phyloP scores from a whole-genome alignment of 1,140 invertebrate genomes.

The Nixonia krombeini region DNA sequence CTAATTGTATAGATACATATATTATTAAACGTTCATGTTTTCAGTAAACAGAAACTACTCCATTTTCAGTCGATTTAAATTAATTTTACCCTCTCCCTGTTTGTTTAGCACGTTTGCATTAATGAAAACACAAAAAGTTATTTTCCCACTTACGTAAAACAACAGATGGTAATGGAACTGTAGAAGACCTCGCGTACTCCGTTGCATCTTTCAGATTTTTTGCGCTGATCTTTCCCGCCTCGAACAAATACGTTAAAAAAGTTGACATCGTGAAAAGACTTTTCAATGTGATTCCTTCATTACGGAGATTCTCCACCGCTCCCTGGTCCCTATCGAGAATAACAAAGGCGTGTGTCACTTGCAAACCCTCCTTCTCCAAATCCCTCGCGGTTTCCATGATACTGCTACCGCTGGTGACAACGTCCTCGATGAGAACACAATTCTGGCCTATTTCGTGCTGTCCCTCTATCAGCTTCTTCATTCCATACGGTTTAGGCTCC shows the following conservation, averaged over 20 bases:
- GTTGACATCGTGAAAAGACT: constrained; percentile 79
- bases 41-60: too few relatives aligned
- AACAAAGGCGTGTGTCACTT: constrained; percentile 85
- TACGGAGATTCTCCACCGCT: constrained; percentile 80
- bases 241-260: constrained; percentile 78
- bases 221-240: constrained; percentile 76
- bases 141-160: constrained; percentile 29
- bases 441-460: constrained; percentile 81
- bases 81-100: too few relatives aligned
- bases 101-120: neutral
- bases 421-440: constrained; percentile 96
- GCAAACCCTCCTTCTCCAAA: constrained; percentile 79
- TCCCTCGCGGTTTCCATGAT: constrained; percentile 90
- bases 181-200: constrained; percentile 66
- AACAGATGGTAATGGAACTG: constrained; percentile 11
- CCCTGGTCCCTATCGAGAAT: constrained; percentile 94
- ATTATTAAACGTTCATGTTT: too few relatives aligned
- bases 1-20: too few relatives aligned
- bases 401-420: constrained; percentile 94
- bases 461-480: constrained; percentile 96
- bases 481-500: constrained; percentile 95
- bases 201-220: constrained; percentile 74
- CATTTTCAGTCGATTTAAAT: too few relatives aligned
- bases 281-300: constrained; percentile 81
- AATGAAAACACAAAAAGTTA: neutral